Conservation (phyloP, 2,113 vertebrate species). For the Conger conger region DNA sequence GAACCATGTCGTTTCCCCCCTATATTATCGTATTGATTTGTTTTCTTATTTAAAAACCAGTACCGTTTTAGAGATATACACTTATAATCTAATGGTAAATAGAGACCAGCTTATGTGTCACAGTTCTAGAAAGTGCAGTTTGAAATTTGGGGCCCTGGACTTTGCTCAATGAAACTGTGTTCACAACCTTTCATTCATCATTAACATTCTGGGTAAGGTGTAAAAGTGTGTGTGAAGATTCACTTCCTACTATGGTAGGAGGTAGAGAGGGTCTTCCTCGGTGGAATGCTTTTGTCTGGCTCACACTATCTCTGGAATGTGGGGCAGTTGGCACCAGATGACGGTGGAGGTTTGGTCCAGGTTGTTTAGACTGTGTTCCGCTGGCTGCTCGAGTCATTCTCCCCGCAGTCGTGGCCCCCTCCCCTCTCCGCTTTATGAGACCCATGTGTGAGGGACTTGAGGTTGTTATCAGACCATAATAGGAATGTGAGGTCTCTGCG, state of each 20-base stretch:
- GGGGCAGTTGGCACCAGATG: slow-evolving; percentile 37
- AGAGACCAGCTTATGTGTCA: background rate
- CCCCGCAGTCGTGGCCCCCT: background rate
- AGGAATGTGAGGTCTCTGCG: slow-evolving; percentile 33
- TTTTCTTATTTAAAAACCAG: background rate
- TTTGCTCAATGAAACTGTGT: background rate
- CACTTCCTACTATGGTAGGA: slow-evolving; percentile 45
- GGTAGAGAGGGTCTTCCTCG: slow-evolving; percentile 29
- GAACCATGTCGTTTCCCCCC: background rate
- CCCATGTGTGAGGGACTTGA: slow-evolving; percentile 3
- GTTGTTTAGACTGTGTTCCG: slow-evolving; percentile 27
- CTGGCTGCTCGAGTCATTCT: background rate
- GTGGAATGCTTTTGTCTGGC: slow-evolving; percentile 49
- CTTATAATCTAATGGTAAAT: background rate
- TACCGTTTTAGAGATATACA: background rate
- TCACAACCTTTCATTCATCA: background rate
- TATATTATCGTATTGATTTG: background rate
- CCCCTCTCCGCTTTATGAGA: background rate
- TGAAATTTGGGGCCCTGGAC: background rate
- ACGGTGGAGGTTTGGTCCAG: slow-evolving; percentile 23
- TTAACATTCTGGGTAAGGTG: slow-evolving; percentile 21
- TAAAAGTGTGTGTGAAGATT: slow-evolving; percentile 31
- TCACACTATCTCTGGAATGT: slow-evolving; percentile 45
- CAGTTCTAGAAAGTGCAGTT: background rate
- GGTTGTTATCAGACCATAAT: slow-evolving; percentile 37